A percentile compares a stretch with the other conserved stretches of the same genome.
Evolutionary conservation across 2,113 vertebrate genomes (phyloP).

Genomic region (Tauraco erythrolophus): DNA sequence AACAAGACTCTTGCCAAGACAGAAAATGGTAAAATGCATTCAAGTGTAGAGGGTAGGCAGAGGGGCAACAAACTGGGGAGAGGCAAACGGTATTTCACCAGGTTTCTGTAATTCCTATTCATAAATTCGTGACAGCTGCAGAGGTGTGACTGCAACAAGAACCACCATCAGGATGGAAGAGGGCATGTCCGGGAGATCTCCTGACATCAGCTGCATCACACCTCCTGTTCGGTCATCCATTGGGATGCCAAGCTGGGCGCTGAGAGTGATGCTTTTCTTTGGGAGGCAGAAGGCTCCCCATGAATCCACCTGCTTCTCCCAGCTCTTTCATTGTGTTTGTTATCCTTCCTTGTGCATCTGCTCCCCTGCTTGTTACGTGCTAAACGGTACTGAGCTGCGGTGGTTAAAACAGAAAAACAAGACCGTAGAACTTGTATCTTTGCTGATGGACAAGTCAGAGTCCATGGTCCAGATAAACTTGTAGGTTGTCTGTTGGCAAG

Average conservation of each 20-base stretch:
- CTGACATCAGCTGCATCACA: accelerated
- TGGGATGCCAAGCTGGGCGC: not conserved
- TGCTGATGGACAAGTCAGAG: not conserved
- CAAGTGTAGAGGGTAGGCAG: not conserved
- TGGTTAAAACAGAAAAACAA: not conserved
- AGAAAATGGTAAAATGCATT: not conserved
- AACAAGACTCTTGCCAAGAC: not conserved
- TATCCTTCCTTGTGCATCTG: not conserved
- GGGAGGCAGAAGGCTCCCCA: not conserved
- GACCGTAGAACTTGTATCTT: not conserved
- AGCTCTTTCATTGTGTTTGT: not conserved
- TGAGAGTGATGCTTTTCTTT: not conserved
- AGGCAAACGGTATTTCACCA: not conserved
- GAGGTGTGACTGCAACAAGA: not conserved
- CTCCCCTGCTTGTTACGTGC: accelerated
- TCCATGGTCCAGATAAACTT: not conserved
- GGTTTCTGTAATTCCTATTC: not conserved
- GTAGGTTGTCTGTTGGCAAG: not conserved
- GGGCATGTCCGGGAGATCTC: not conserved
- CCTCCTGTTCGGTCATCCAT: not conserved
- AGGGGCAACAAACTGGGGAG: not conserved
- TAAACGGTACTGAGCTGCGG: not conserved
- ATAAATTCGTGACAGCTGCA: not conserved
- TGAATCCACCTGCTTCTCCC: not conserved
- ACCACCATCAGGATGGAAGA: not conserved